Evolutionary conservation across 2,888 invertebrate genomes (phyloP).

Genomic region (Rhagonycha fulva): DNA sequence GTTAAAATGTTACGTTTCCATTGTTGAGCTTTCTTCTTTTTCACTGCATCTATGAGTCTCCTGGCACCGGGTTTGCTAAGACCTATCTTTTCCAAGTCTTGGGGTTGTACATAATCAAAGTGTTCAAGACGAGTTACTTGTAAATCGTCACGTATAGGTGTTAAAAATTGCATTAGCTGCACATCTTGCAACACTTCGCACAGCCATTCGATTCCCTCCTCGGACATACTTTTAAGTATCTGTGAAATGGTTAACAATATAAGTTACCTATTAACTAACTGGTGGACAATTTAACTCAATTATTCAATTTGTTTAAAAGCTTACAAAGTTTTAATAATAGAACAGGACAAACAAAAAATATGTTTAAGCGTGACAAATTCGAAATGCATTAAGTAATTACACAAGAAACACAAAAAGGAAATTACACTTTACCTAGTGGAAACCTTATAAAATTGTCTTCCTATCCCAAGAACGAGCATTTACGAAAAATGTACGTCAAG

Average conservation of each 20-base stretch:
- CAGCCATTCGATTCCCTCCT: constrained; percentile 76
- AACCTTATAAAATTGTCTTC: neutral
- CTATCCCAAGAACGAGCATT: neutral
- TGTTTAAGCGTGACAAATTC: neutral
- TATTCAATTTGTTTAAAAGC: neutral
- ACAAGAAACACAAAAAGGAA: neutral
- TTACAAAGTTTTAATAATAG: neutral
- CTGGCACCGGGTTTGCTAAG: constrained; percentile 90
- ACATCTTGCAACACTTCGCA: constrained; percentile 86
- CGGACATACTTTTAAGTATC: constrained; percentile 44
- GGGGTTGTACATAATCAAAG: constrained; percentile 95
- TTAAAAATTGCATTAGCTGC: constrained; percentile 89
- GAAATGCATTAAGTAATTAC: neutral
- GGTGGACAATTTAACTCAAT: neutral
- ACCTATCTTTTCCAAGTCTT: constrained; percentile 93
- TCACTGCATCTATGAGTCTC: constrained; percentile 87
- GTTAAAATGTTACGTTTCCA: constrained; percentile 83
- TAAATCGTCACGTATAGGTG: constrained; percentile 87
- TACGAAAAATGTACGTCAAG: neutral
- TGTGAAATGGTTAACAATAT: neutral
- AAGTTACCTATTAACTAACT: neutral
- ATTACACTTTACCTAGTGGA: neutral
- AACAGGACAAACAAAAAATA: neutral
- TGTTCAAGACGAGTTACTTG: constrained; percentile 90
- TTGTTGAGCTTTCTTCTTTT: constrained; percentile 80